Percentiles rank a stretch among this genome's conserved stretches.
These are phyloP conservation scores for Montipora foliosa DNA, from an alignment of 64 coral and sea anemone genomes.

Conservation along the genomic window DNA sequence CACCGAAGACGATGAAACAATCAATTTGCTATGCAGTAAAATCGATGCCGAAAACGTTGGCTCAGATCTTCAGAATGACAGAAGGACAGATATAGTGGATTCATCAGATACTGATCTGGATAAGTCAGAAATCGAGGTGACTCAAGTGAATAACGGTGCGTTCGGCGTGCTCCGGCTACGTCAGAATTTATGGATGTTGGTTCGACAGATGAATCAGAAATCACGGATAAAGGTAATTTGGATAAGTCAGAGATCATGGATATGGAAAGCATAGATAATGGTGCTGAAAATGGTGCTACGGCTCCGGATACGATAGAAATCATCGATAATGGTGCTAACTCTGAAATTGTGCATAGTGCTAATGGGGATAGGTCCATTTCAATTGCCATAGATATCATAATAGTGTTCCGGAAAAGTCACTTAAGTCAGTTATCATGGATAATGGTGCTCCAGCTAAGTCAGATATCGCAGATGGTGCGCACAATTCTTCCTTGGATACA, in stretches of 20 bases:
- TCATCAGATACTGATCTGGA: constrained; percentile 20
- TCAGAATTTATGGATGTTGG: constrained; percentile 27
- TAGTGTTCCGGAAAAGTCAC: constrained; percentile 12
- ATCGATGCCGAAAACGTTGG: constrained; percentile 30
- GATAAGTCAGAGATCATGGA: constrained; percentile 18
- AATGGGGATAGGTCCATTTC: constrained; percentile 36
- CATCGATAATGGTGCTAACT: constrained; percentile 19
- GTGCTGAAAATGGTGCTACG: neutral
- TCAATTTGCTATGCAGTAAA: constrained; percentile 19
- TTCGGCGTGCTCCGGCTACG: constrained; percentile 23
- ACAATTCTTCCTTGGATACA: constrained; percentile 35
- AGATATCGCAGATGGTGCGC: constrained; percentile 36
- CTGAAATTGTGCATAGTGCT: neutral
- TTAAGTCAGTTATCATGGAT: constrained; percentile 8
- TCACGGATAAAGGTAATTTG: neutral
- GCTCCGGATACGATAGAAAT: constrained; percentile 29
- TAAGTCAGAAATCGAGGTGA: constrained; percentile 27
- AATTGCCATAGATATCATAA: constrained; percentile 10
- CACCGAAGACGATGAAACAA: constrained; percentile 16
- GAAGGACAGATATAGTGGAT: constrained; percentile 8
- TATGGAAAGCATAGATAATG: constrained; percentile 4
- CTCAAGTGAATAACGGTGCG: constrained; percentile 8
- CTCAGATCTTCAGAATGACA: constrained; percentile 38
- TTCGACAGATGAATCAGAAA: constrained; percentile 26
- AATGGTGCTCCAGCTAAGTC: constrained; percentile 25